Conservation (phyloP, 2,888 invertebrate species). For the Drosophila vallismaia region DNA sequence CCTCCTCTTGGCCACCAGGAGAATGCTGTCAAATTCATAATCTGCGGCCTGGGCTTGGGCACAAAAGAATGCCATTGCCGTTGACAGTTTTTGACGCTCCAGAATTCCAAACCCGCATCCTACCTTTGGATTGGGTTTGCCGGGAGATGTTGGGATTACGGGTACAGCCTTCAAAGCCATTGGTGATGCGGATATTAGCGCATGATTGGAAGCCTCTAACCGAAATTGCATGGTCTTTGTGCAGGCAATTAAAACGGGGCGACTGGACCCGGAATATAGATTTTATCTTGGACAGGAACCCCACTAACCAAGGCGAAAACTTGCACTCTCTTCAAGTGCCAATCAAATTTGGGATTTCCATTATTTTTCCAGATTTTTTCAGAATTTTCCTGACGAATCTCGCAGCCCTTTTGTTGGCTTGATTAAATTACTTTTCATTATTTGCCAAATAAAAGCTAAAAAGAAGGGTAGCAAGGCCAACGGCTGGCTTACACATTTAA, state of each 20-base stretch:
- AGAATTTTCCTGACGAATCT: slow-evolving; percentile 54
- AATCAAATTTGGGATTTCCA: slow-evolving; percentile 64
- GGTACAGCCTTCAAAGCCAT: slow-evolving; percentile 52
- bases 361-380: slow-evolving; percentile 28
- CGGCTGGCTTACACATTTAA: slow-evolving; percentile 76
- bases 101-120: slow-evolving; percentile 42
- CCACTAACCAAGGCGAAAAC: slow-evolving; percentile 22
- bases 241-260: slow-evolving; percentile 55
- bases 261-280: slow-evolving; percentile 19
- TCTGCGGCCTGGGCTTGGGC: slow-evolving; percentile 62
- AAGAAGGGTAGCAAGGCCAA: slow-evolving; percentile 44
- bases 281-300: slow-evolving; percentile 39
- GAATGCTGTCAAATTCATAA: slow-evolving; percentile 74
- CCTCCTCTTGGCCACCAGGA: slow-evolving; percentile 6
- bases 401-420: slow-evolving; percentile 70
- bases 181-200: slow-evolving; percentile 65
- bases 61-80: slow-evolving; percentile 70
- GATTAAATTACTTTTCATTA: slow-evolving; percentile 80
- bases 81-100: slow-evolving; percentile 62
- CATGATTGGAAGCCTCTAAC: slow-evolving; percentile 64
- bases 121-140: slow-evolving; percentile 12
- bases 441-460: slow-evolving; percentile 67
- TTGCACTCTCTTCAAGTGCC: slow-evolving; percentile 33
- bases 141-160: slow-evolving; percentile 1
- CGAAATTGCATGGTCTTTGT: slow-evolving; percentile 60